These are phyloP conservation scores for Danio albolineatus DNA, from an alignment of 2,797 vertebrate species.

Conservation along the genomic window DNA sequence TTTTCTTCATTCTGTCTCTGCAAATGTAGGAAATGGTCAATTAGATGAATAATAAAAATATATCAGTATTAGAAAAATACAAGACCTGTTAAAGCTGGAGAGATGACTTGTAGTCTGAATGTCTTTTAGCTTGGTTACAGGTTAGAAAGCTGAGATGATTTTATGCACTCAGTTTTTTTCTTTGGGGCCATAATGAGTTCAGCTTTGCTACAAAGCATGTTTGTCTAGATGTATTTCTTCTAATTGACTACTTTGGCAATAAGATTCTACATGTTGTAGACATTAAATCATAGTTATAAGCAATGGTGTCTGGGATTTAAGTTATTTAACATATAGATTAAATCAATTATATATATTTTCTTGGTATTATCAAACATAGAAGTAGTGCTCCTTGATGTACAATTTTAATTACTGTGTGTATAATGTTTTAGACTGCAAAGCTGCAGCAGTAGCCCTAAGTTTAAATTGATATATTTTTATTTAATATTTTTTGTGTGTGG, in stretches of 20 bases:
- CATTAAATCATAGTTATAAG: constrained; percentile 15
- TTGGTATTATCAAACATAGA: not conserved
- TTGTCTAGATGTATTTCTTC: not conserved
- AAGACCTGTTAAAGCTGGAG: not conserved
- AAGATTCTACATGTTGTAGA: constrained; percentile 3
- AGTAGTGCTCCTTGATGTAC: not conserved
- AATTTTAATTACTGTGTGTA: not conserved
- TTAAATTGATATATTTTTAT: too few relatives aligned
- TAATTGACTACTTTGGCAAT: not conserved
- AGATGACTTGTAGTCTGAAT: constrained; percentile 9
- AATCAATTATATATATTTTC: not conserved
- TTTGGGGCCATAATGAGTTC: not conserved
- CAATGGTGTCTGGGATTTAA: not conserved
- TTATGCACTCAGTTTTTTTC: not conserved
- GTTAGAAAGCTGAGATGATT: not conserved
- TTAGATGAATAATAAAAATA: not conserved
- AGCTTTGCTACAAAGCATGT: constrained; percentile 23
- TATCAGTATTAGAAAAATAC: not conserved
- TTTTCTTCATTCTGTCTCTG: not conserved
- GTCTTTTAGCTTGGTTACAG: constrained; percentile 14
- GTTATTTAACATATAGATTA: constrained; percentile 13
- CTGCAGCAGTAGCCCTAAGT: not conserved
- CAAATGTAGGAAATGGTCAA: not conserved
- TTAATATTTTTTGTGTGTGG: too few relatives aligned
- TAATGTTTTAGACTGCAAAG: not conserved